Percentiles rank a stretch among this genome's conserved stretches.
Conservation (phyloP, 2,797 vertebrate genomes). For the Sebastes minor region DNA sequence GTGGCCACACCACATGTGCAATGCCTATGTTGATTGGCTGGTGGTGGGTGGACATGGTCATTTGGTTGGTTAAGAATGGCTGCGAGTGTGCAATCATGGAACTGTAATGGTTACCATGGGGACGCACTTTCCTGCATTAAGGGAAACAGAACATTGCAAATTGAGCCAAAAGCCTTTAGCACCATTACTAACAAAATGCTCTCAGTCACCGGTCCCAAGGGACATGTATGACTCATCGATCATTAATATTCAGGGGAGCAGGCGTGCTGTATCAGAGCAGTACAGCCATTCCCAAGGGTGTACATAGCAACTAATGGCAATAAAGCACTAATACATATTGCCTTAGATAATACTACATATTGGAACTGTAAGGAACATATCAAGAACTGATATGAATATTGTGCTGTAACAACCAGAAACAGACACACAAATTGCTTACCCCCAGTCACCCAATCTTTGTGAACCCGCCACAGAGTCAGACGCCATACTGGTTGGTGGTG, state of each 20-base stretch:
- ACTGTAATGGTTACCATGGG: constrained; percentile 94
- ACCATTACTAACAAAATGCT: constrained; percentile 61
- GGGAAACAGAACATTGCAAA: constrained; percentile 63
- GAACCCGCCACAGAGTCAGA: constrained; percentile 90
- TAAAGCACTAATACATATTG: background rate
- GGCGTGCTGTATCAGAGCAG: constrained; percentile 31
- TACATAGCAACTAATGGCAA: constrained; percentile 25
- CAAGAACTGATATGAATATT: background rate
- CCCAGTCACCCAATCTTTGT: constrained; percentile 96
- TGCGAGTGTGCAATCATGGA: constrained; percentile 94
- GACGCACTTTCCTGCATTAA: constrained; percentile 90
- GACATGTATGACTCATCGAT: constrained; percentile 69
- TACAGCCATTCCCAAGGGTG: constrained; percentile 22
- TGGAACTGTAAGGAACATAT: background rate
- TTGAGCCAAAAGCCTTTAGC: constrained; percentile 61
- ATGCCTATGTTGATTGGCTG: constrained; percentile 98
- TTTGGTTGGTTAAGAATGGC: constrained; percentile 95
- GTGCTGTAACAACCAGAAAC: background rate
- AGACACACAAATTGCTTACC: constrained; percentile 82
- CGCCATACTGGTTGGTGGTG: constrained; percentile 86
- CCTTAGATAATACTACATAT: background rate
- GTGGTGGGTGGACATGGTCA: constrained; percentile 94
- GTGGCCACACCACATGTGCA: constrained; percentile 98
- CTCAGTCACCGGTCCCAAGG: constrained; percentile 49
- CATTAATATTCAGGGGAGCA: constrained; percentile 70